These are phyloP conservation scores for Cygnus buccinator DNA, from an alignment of 2,113 vertebrate genomes.

Conservation along the genomic window DNA sequence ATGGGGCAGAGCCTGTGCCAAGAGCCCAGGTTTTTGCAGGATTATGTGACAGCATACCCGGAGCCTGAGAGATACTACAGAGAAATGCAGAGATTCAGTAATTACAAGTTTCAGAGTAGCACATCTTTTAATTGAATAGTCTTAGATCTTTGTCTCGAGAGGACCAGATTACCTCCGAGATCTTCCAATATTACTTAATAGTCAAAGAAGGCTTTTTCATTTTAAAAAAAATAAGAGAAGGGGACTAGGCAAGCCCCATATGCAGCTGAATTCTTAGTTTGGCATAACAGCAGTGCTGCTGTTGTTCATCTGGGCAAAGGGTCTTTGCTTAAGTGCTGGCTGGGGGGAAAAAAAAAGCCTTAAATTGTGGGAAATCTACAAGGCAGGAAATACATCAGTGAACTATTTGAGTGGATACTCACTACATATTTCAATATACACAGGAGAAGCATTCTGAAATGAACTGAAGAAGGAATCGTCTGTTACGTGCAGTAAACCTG, in stretches of 20 bases:
- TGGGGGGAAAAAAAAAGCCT: neutral
- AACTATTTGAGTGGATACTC: neutral
- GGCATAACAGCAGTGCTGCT: neutral
- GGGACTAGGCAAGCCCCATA: neutral
- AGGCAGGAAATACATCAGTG: neutral
- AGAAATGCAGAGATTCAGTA: neutral
- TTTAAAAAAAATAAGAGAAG: neutral
- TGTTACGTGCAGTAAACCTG: neutral
- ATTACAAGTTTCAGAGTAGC: neutral
- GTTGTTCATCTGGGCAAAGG: neutral
- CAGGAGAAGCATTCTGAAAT: neutral
- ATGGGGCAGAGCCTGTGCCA: neutral
- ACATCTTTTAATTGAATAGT: neutral
- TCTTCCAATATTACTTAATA: neutral
- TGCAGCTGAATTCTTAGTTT: neutral
- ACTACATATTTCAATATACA: neutral
- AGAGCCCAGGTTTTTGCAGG: neutral
- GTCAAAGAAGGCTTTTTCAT: neutral
- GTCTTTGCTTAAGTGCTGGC: neutral
- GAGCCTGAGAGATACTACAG: neutral
- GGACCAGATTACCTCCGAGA: neutral
- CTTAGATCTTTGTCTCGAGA: neutral
- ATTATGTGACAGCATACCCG: neutral
- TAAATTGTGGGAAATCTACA: neutral
- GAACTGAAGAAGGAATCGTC: neutral